Evolutionary conservation across 2,113 vertebrate genomes (phyloP).

Genomic region (Sardina pilchardus): DNA sequence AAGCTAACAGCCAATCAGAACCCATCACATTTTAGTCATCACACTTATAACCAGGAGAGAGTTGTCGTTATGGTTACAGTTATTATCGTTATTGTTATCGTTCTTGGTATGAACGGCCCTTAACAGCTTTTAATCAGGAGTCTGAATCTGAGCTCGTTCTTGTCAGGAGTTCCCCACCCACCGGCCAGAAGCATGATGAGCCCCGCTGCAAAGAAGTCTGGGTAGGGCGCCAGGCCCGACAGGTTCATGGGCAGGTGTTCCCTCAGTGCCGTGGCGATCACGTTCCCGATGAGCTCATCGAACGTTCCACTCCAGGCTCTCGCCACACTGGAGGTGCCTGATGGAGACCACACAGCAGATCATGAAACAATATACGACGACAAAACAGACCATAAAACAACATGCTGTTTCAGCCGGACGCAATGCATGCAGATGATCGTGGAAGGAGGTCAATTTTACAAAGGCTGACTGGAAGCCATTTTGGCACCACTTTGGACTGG

Average conservation of each 20-base stretch:
- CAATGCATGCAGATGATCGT: too few relatives aligned
- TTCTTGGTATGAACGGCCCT: too few relatives aligned
- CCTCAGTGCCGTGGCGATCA: slow-evolving; percentile 68
- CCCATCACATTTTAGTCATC: too few relatives aligned
- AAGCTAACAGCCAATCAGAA: too few relatives aligned
- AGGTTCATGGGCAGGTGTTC: slow-evolving; percentile 62
- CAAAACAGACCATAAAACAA: not conserved
- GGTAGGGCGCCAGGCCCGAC: slow-evolving; percentile 79
- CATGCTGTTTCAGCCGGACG: not conserved
- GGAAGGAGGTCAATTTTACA: too few relatives aligned
- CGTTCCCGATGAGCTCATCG: slow-evolving; percentile 78
- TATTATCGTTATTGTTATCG: too few relatives aligned
- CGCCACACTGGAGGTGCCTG: slow-evolving; percentile 82
- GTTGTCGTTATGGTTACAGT: too few relatives aligned
- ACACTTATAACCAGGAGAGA: too few relatives aligned
- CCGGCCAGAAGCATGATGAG: slow-evolving; percentile 82
- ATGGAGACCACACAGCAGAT: not conserved
- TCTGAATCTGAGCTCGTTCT: not conserved
- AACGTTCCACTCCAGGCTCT: slow-evolving; percentile 85
- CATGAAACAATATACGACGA: too few relatives aligned
- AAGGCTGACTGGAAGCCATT: too few relatives aligned
- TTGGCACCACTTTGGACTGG: too few relatives aligned
- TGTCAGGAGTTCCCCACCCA: slow-evolving; percentile 33
- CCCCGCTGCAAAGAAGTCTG: slow-evolving; percentile 79
- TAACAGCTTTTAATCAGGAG: not conserved